Conservation (phyloP, 1,140 invertebrate genomes). For the Halesus radiatus region DNA sequence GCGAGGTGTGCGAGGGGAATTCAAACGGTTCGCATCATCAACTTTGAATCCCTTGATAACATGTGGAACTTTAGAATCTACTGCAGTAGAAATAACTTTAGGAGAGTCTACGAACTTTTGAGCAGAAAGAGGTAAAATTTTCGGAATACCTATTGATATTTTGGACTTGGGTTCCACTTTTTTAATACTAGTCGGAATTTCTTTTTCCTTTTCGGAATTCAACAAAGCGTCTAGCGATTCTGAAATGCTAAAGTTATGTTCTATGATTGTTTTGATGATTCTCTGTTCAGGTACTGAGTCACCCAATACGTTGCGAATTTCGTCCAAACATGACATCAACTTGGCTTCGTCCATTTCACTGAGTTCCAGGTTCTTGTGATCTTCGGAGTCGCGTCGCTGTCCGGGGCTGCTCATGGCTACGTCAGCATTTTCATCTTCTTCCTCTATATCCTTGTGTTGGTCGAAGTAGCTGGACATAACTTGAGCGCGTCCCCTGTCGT, state of each 20-base stretch:
- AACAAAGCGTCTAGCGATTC: conserved; percentile 81
- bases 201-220: conserved; percentile 64
- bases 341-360: conserved; percentile 79
- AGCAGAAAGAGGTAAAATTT: not conserved
- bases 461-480: conserved; percentile 81
- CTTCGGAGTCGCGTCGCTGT: conserved; percentile 63
- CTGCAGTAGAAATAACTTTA: conserved; percentile 43
- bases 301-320: conserved; percentile 84
- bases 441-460: conserved; percentile 80
- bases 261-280: conserved; percentile 76
- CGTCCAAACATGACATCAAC: conserved; percentile 87
- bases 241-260: conserved; percentile 80
- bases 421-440: conserved; percentile 76
- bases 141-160: not conserved
- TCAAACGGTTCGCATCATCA: conserved; percentile 59
- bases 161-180: conserved; percentile 21
- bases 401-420: conserved; percentile 60
- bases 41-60: conserved; percentile 69
- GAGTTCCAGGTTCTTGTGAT: conserved; percentile 69
- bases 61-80: conserved; percentile 62
- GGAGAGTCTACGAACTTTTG: conserved; percentile 28
- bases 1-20: conserved; percentile 67
- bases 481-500: conserved; percentile 80
- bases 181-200: conserved; percentile 58
- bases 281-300: conserved; percentile 80